Evolutionary conservation across 1,140 invertebrate genomes (phyloP).

Genomic region (Drosophila punjabiensis): DNA sequence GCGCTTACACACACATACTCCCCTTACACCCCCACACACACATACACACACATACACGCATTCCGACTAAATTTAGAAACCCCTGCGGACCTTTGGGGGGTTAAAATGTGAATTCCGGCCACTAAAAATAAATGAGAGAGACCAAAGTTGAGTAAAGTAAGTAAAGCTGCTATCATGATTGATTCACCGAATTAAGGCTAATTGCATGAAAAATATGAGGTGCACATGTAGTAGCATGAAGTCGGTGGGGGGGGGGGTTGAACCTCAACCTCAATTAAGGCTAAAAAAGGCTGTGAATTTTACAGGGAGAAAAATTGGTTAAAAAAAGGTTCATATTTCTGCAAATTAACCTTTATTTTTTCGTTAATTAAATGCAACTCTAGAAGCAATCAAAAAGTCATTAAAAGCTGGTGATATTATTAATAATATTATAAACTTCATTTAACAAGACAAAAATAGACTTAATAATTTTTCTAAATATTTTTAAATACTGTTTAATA

Average conservation of each 20-base stretch:
- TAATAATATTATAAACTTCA: background rate
- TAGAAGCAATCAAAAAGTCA: too few relatives aligned
- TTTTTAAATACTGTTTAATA: background rate
- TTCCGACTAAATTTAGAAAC: slow-evolving; percentile 60
- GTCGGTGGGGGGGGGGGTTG: slow-evolving; percentile 53
- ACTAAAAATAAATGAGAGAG: slow-evolving; percentile 60
- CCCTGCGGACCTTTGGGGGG: background rate
- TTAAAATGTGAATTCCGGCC: slow-evolving; percentile 45
- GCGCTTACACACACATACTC: slow-evolving; percentile 13
- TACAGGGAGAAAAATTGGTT: background rate
- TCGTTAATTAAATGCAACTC: background rate
- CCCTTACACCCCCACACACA: background rate
- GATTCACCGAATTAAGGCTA: slow-evolving; percentile 79
- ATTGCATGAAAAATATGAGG: slow-evolving; percentile 80
- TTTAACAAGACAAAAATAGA: background rate
- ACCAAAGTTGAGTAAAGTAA: slow-evolving; percentile 42
- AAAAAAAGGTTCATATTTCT: background rate
- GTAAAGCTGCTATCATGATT: slow-evolving; percentile 68
- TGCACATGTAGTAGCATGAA: slow-evolving; percentile 63
- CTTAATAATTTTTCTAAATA: background rate
- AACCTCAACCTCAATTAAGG: slow-evolving; percentile 45
- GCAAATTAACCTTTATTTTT: background rate
- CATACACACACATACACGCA: slow-evolving; percentile 8
- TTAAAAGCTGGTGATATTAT: background rate
- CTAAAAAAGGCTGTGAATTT: slow-evolving; percentile 14